Evolutionary conservation across 2,113 vertebrate genomes (phyloP).

Genomic region (Pterocles burchelli): DNA sequence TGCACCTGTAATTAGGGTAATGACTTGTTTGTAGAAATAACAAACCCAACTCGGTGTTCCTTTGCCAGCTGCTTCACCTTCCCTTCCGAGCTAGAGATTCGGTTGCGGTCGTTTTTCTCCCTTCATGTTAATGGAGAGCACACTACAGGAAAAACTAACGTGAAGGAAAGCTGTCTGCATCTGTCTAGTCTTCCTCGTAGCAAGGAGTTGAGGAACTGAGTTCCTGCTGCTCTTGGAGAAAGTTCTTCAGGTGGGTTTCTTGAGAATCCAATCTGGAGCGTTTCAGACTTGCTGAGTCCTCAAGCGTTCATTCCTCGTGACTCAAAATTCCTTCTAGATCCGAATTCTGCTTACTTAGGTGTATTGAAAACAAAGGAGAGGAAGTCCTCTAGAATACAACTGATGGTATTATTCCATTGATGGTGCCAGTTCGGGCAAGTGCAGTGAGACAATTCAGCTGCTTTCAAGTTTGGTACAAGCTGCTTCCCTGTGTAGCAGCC

Average conservation of each 20-base stretch:
- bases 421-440: background rate
- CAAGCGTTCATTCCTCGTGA: background rate
- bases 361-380: background rate
- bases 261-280: background rate
- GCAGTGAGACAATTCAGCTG: background rate
- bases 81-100: background rate
- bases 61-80: background rate
- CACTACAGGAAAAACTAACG: background rate
- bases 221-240: background rate
- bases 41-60: background rate
- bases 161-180: background rate
- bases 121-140: background rate
- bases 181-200: background rate
- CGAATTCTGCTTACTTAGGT: background rate
- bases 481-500: background rate
- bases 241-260: background rate
- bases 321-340: background rate
- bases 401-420: background rate
- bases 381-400: background rate
- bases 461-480: background rate
- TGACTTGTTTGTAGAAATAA: background rate
- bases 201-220: no score
- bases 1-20: background rate
- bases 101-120: rapidly evolving
- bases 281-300: background rate